A percentile compares a stretch with the other conserved stretches of the same genome.
Evolutionary conservation across 2,888 invertebrate species (phyloP).

Genomic region (Latrodectus hesperus): DNA sequence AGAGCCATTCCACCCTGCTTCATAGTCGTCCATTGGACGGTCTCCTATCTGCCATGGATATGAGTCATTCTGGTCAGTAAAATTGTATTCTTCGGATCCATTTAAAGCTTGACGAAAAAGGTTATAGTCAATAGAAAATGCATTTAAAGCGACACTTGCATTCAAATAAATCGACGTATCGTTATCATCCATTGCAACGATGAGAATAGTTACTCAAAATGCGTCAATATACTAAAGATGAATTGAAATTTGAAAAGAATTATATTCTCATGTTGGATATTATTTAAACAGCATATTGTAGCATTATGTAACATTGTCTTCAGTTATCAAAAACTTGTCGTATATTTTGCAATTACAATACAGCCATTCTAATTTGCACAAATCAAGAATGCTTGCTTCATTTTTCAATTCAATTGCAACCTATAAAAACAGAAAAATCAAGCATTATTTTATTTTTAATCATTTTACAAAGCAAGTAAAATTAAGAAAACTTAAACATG

Average conservation of each 20-base stretch:
- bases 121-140: constrained; percentile 44
- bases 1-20: constrained; percentile 38
- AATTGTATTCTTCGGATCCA: constrained; percentile 10
- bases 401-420: too few relatives aligned
- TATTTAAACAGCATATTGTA: not conserved
- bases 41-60: constrained; percentile 23
- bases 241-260: too few relatives aligned
- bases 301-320: not conserved
- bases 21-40: constrained; percentile 11
- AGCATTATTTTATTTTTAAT: too few relatives aligned
- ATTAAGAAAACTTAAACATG: too few relatives aligned
- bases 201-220: too few relatives aligned
- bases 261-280: too few relatives aligned
- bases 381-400: too few relatives aligned
- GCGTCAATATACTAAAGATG: too few relatives aligned
- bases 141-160: not conserved
- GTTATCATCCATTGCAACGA: constrained; percentile 17
- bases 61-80: constrained; percentile 14
- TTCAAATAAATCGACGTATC: not conserved
- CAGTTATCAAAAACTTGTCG: not conserved
- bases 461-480: too few relatives aligned
- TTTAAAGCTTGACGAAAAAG: constrained; percentile 32
- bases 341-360: not conserved
- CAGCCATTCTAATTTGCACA: too few relatives aligned
- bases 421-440: too few relatives aligned